phyloP scores from a whole-genome alignment of 1,140 invertebrate species.

The Listronotus oregonensis region DNA sequence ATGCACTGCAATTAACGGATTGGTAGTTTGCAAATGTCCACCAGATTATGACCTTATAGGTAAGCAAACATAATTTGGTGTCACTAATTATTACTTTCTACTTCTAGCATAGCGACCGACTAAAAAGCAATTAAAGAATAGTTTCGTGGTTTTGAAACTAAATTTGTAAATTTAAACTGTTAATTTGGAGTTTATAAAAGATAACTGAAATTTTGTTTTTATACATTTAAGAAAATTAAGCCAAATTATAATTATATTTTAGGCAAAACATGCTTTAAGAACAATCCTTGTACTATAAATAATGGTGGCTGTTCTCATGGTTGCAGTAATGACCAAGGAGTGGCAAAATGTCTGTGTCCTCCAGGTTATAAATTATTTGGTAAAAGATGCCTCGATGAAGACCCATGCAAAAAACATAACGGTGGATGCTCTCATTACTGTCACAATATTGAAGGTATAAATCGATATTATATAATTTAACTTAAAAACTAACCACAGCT shows the following conservation, averaged over 20 bases:
- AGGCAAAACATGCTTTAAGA: slow-evolving; percentile 58
- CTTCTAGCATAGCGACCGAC: no score
- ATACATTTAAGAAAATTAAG: no score
- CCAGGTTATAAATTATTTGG: slow-evolving; percentile 40
- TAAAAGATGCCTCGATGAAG: slow-evolving; percentile 44
- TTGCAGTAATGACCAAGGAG: slow-evolving; percentile 46
- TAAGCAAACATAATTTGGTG: slow-evolving; percentile 40
- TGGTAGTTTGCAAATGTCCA: slow-evolving; percentile 43
- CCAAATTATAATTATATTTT: no score
- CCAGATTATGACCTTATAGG: slow-evolving; percentile 40
- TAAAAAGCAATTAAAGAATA: no score
- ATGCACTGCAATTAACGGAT: slow-evolving; percentile 43
- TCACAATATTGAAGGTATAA: slow-evolving; percentile 45
- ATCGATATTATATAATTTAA: no score
- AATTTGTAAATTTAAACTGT: no score
- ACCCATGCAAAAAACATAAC: slow-evolving; percentile 56
- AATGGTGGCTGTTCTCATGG: slow-evolving; percentile 58
- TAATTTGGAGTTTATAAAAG: no score
- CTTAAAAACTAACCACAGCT: no score
- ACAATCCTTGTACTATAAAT: slow-evolving; percentile 55
- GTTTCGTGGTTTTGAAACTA: no score
- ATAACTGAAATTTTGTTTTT: no score
- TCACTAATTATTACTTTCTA: no score
- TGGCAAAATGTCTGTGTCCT: slow-evolving; percentile 58
- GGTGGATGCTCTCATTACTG: slow-evolving; percentile 71